These are phyloP conservation scores for Rhineura floridana DNA, from an alignment of 2,113 vertebrate species.

Conservation along the genomic window DNA sequence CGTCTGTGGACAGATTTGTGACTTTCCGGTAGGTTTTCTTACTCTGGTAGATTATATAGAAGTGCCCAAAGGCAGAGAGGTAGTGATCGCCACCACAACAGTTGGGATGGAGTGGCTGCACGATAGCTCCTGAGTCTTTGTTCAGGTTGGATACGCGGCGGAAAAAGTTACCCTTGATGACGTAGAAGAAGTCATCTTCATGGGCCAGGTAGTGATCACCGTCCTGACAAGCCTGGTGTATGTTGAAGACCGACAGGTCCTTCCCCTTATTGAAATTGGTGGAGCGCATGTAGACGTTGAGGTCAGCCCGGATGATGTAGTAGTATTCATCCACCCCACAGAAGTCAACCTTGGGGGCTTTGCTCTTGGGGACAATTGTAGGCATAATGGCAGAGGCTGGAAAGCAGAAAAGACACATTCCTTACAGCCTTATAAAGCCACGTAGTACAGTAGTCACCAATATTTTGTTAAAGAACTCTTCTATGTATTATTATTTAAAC, in stretches of 20 bases:
- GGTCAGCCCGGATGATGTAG: slow-evolving; percentile 4
- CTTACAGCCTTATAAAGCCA: too few relatives aligned
- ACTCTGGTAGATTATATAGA: slow-evolving; percentile 15
- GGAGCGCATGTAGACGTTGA: not conserved
- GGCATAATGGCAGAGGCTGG: not conserved
- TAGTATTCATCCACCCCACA: not conserved
- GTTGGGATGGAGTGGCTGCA: not conserved
- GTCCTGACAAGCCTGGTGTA: not conserved
- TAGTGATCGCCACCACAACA: slow-evolving; percentile 22
- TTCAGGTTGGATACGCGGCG: not conserved
- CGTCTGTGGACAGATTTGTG: not conserved
- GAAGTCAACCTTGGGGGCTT: not conserved
- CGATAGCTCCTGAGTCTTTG: not conserved
- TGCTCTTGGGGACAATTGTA: not conserved
- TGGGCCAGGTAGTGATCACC: not conserved
- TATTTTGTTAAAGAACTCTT: too few relatives aligned
- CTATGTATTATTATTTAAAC: too few relatives aligned
- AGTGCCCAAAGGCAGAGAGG: not conserved
- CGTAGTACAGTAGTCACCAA: too few relatives aligned
- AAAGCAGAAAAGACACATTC: not conserved
- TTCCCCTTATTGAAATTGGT: not conserved
- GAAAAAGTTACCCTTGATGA: slow-evolving; percentile 11
- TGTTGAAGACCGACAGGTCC: not conserved
- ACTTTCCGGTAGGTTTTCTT: not conserved
- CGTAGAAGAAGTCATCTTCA: not conserved